Percentiles rank a stretch among this genome's conserved stretches.
These are phyloP conservation scores for Propithecus deckenii DNA, from an alignment of 2,797 vertebrate genomes.

Conservation along the genomic window DNA sequence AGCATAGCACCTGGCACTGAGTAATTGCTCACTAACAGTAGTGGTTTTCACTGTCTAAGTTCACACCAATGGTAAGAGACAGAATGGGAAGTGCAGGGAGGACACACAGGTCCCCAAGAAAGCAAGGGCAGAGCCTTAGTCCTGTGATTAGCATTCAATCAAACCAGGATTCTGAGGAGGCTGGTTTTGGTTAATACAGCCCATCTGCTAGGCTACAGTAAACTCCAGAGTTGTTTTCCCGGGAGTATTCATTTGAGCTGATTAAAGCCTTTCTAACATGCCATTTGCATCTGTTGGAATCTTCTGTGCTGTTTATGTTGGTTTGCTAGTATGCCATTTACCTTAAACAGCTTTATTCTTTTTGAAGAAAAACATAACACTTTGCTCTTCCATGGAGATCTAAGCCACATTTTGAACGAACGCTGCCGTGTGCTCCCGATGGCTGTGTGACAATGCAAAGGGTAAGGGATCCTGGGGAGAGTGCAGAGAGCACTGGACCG, in stretches of 20 bases:
- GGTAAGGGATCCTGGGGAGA: background rate
- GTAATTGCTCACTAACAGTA: background rate
- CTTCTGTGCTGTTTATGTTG: background rate
- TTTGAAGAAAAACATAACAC: background rate
- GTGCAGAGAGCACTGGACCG: background rate
- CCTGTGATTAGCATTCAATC: background rate
- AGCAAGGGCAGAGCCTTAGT: no score
- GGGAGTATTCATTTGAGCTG: background rate
- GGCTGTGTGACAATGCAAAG: background rate
- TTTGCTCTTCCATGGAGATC: background rate
- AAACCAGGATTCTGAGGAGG: background rate
- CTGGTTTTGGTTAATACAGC: accelerated
- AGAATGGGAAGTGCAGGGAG: background rate
- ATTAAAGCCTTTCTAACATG: constrained; percentile 53
- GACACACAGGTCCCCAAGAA: background rate
- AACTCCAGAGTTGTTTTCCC: background rate
- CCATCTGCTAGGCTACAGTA: constrained; percentile 57
- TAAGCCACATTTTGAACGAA: background rate
- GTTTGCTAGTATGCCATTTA: background rate
- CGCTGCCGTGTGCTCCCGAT: background rate
- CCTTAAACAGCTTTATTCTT: constrained; percentile 2
- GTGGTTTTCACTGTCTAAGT: background rate
- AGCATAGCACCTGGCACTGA: background rate
- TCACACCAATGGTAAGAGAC: background rate
- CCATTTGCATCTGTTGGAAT: constrained; percentile 35